A percentile compares a stretch with the other conserved stretches of the same genome.
These are phyloP conservation scores for Mercenaria mercenaria DNA, from an alignment of 1,140 invertebrate species.

Conservation along the genomic window DNA sequence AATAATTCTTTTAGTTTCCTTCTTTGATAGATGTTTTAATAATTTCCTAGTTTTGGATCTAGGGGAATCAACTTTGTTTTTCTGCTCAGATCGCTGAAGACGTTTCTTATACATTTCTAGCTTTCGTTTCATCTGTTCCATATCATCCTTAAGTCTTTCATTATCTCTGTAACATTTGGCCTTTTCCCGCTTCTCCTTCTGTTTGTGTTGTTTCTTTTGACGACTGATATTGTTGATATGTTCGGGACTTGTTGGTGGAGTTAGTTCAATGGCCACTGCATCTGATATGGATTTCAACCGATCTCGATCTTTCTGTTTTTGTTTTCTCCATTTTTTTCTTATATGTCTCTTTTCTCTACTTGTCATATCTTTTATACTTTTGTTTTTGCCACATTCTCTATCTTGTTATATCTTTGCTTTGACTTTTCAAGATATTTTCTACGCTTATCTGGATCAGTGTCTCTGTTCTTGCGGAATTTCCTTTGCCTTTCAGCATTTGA, in stretches of 20 bases:
- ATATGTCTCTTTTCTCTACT: not conserved
- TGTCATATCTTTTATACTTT: not conserved
- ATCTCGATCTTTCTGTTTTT: slow-evolving; percentile 17
- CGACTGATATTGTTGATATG: not conserved
- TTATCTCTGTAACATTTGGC: not conserved
- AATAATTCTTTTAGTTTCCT: not conserved
- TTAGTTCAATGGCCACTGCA: not conserved
- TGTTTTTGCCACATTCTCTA: not conserved
- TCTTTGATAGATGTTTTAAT: not conserved
- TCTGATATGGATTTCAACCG: not conserved
- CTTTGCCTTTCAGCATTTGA: not conserved
- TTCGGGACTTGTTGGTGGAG: slow-evolving; percentile 12
- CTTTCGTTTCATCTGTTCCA: not conserved
- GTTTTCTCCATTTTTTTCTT: slow-evolving; percentile 31
- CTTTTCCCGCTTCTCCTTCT: not conserved
- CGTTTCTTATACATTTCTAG: slow-evolving; percentile 21
- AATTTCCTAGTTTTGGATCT: slow-evolving; percentile 21
- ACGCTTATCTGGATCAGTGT: slow-evolving; percentile 15
- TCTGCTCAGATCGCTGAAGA: not conserved
- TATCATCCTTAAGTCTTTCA: not conserved
- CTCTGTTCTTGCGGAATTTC: not conserved
- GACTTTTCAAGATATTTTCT: not conserved
- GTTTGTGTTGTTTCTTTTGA: slow-evolving; percentile 17
- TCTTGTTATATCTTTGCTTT: slow-evolving; percentile 28
- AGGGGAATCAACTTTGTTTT: not conserved